Evolutionary conservation across 2,888 invertebrate genomes (phyloP).

Genomic region (Zeuzera pyrina): DNA sequence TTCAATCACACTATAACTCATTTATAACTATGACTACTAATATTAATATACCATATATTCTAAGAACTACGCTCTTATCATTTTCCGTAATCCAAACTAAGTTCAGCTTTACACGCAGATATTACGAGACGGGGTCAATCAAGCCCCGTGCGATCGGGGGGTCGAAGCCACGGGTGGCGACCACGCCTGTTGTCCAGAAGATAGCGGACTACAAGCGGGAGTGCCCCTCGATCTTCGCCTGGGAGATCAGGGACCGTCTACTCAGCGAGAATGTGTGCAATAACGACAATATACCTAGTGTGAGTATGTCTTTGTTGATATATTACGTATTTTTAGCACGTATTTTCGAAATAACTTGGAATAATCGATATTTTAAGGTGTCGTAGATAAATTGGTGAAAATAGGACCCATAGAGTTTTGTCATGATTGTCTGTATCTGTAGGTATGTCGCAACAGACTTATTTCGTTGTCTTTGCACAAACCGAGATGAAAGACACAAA

Average conservation of each 20-base stretch:
- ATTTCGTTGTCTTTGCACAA: no score
- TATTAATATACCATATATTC: no score
- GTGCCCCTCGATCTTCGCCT: slow-evolving; percentile 98
- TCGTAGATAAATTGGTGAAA: no score
- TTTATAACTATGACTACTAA: no score
- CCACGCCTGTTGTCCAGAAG: slow-evolving; percentile 93
- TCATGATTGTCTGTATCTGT: no score
- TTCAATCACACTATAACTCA: no score
- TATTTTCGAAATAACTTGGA: no score
- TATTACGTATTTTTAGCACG: not conserved
- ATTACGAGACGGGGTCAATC: slow-evolving; percentile 98
- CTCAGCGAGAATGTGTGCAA: slow-evolving; percentile 96
- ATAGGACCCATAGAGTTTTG: no score
- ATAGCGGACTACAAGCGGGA: slow-evolving; percentile 98
- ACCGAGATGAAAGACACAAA: no score
- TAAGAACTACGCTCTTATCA: slow-evolving; percentile 29
- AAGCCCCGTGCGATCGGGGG: slow-evolving; percentile 98
- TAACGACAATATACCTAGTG: slow-evolving; percentile 98
- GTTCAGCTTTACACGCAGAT: slow-evolving; percentile 77
- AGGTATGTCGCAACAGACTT: no score
- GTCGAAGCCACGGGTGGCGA: slow-evolving; percentile 95
- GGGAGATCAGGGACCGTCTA: slow-evolving; percentile 97
- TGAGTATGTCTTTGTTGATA: slow-evolving; percentile 75
- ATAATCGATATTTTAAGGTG: no score
- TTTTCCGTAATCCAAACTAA: slow-evolving; percentile 59